phyloP scores from a whole-genome alignment of 2,113 vertebrate genomes.

The Ptilorrhoa leucosticta region DNA sequence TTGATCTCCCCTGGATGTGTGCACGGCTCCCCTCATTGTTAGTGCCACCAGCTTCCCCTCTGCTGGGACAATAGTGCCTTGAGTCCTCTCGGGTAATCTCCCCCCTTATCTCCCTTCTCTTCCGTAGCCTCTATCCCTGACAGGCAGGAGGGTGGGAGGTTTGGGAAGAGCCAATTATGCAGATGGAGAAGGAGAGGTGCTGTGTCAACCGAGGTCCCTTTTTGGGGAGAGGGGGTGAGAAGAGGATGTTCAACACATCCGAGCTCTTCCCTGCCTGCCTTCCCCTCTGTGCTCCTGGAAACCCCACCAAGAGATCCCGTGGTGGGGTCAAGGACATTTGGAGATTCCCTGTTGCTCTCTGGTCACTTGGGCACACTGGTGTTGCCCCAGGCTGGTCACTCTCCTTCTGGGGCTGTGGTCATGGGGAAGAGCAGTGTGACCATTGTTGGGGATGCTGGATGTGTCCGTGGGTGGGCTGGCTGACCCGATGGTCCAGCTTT shows the following conservation, averaged over 20 bases:
- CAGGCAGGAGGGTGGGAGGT: neutral
- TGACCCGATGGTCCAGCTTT: neutral
- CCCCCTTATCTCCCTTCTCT: constrained; percentile 36
- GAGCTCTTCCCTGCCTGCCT: neutral
- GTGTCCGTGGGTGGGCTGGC: fast-evolving
- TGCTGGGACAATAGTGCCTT: constrained; percentile 12
- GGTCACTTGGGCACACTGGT: neutral
- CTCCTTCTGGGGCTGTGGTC: neutral
- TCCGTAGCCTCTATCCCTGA: neutral
- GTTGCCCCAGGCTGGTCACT: neutral
- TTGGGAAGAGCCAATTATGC: constrained; percentile 15
- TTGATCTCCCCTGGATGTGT: neutral
- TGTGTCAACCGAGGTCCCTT: neutral
- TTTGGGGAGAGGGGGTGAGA: neutral
- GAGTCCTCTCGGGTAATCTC: neutral
- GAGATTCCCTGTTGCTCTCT: neutral
- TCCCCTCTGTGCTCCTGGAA: fast-evolving
- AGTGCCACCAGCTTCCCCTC: neutral
- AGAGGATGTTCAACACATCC: fast-evolving
- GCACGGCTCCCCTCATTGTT: neutral
- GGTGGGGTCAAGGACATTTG: fast-evolving
- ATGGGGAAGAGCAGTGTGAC: neutral
- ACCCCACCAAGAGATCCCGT: neutral
- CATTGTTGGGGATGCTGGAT: neutral
- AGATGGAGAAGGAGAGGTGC: neutral